Base-by-base conservation (phyloP, 2,113 vertebrate species). In the Ancistrus triradiatus region DNA sequence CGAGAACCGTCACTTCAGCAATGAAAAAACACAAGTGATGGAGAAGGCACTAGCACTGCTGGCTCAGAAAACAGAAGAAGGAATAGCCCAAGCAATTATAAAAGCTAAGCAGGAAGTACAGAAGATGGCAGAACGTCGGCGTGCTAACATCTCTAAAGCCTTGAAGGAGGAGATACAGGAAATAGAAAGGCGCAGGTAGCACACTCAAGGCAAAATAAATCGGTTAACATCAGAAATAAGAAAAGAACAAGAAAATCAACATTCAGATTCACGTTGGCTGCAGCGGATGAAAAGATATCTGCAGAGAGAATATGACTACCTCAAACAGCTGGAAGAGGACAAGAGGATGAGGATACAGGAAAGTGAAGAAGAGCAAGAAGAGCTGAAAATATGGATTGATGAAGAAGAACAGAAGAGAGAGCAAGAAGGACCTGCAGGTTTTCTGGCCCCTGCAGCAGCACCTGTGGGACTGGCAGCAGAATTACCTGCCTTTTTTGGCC, bases 361-460 rank as follows among this genome's bases (percentile, higher is more conserved):
- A 42, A 15, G 13, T 14, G 10, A 33, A 3, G 4, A 10, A 13
- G 33, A 73, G 27, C 17, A 15, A 2, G 51, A 14, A 1, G 7
- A 52, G 0, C 2, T 68, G 2, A 22, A 51, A 1, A 7, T 13
- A 28, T 72, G 64, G 64, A 52, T 22, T 0, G 2, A 37, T 4
- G 46, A 63, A 42, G 59, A 69, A 37, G 25, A 58, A 35, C 3
- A 58, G n/a, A 63, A 22, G 25, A 58, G 9, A 31, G 64, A 63
- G 28, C 4, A 18, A 4, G 51, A 51, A 15, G 7, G 2, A 3
- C 56, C 65, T 38, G n/a, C 50, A 24, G 1, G 17, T n/a, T 50
- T 69, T 2, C 2, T 70, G 2, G 44, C 66, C 2, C 2, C 68
- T 17, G 62, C 66, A 11, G 66, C 66, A 1, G 67, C 66, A 47